Base-by-base conservation (phyloP, 2,113 vertebrate genomes). In the Sylvia atricapilla region DNA sequence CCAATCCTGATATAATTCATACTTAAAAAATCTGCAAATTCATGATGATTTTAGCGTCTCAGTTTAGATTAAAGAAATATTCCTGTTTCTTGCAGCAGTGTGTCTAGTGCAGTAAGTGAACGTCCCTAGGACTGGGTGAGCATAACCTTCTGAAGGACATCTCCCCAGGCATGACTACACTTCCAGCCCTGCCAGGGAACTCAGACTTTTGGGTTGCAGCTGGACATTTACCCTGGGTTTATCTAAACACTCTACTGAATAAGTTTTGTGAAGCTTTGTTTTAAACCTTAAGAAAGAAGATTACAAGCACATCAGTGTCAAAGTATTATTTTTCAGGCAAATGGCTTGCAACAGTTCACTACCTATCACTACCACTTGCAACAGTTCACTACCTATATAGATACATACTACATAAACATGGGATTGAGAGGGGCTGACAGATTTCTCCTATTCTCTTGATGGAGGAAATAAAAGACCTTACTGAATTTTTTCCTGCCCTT, bases 141-240 rank as follows among this genome's bases (percentile, higher is more conserved):
- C n/a, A 44, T 31, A 35, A 25, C 10, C 6, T 8, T 18, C n/a
- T 19, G 30, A 25, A 10, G 15, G 33, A 43, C 12, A 55, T 13
- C 7, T 63, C 35, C 7, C 21, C 24, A 21, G 24, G 27, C 15
- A 17, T 0, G 0, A 33, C 6, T 2, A 0, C 0, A 4, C n/a
- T 66, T 69, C 31, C 44, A 73, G 41, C 25, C n/a, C 49, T 64
- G 30, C 21, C 5, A 3, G 13, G 9, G 37, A 86, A 21, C n/a
- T 49, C 24, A 16, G 46, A 44, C 41, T 90, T 66, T 56, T 52
- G 37, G 10, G 28, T 1, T 30, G 39, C 39, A 64, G 35, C 30
- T 30, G 30, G 39, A 37, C 47, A 68, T 60, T 73, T 63, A 66
- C 18, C 9, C 15, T 58, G 72, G 39, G 19, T 27, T 83, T 23